phyloP scores from a whole-genome alignment of 2,888 invertebrate genomes.

The Dascillus cervinus region DNA sequence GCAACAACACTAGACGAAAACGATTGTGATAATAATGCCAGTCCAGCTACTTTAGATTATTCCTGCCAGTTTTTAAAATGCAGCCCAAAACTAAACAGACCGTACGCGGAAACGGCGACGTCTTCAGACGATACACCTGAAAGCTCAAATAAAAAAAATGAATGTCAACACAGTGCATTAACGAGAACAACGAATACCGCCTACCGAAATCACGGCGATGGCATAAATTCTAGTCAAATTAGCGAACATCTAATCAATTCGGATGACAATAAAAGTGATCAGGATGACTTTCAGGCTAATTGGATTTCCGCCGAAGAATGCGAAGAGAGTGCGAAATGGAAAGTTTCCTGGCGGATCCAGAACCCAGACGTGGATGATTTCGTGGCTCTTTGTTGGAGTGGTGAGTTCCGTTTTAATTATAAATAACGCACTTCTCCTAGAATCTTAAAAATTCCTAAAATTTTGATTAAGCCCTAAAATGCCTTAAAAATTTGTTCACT shows the following conservation, averaged over 20 bases:
- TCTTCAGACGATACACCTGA: too few species aligned
- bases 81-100: slow-evolving; percentile 23
- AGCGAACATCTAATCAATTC: too few species aligned
- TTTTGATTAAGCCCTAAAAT: too few species aligned
- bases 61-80: slow-evolving; percentile 30
- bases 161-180: slow-evolving; percentile 21
- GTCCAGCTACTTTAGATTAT: slow-evolving; percentile 19
- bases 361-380: slow-evolving; percentile 45
- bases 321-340: slow-evolving; percentile 35
- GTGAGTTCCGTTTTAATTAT: slow-evolving; percentile 36
- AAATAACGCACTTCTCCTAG: too few species aligned
- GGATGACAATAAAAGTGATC: too few species aligned
- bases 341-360: slow-evolving; percentile 44
- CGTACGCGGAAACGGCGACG: slow-evolving; percentile 10
- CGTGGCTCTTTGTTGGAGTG: slow-evolving; percentile 49
- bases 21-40: slow-evolving; percentile 16
- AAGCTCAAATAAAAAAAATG: too few species aligned
- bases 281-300: slow-evolving; percentile 7
- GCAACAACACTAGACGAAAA: slow-evolving; percentile 8
- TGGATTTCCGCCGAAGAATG: slow-evolving; percentile 44
- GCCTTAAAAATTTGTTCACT: too few species aligned
- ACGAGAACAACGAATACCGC: slow-evolving; percentile 23
- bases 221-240: slow-evolving; percentile 9
- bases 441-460: too few species aligned
- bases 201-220: slow-evolving; percentile 12